A percentile compares a stretch with the other conserved stretches of the same genome.
Conservation (phyloP, 2,113 vertebrate genomes). For the Poeciliopsis occidentalis region DNA sequence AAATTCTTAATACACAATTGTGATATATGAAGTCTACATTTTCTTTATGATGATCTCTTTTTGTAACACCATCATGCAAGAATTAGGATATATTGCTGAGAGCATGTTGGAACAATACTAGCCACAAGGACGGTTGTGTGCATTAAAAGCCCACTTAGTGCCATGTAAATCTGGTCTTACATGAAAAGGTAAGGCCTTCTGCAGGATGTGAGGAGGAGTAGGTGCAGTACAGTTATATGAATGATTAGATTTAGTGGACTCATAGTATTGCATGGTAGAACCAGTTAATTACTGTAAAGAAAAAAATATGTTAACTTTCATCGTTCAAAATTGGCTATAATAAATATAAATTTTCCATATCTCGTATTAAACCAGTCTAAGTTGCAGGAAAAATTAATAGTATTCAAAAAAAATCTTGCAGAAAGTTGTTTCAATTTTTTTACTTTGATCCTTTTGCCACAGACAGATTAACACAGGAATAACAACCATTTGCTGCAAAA, state of each 20-base stretch:
- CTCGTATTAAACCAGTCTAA: too few relatives aligned
- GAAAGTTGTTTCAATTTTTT: too few relatives aligned
- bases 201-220: slow-evolving; percentile 19
- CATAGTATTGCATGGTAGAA: too few relatives aligned
- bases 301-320: too few relatives aligned
- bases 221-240: slow-evolving; percentile 8
- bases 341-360: too few relatives aligned
- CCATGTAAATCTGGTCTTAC: slow-evolving; percentile 59
- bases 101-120: neutral
- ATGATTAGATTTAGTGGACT: neutral
- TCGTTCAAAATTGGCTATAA: too few relatives aligned
- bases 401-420: too few relatives aligned
- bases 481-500: neutral
- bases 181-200: slow-evolving; percentile 22
- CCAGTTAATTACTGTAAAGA: too few relatives aligned
- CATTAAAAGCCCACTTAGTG: slow-evolving; percentile 58
- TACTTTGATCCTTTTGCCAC: neutral
- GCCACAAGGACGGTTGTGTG: slow-evolving; percentile 26
- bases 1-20: slow-evolving; percentile 7
- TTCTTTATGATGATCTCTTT: slow-evolving; percentile 1
- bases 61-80: neutral
- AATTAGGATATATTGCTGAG: neutral
- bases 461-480: neutral
- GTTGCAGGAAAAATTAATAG: too few relatives aligned
- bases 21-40: neutral